Evolutionary conservation across 2,888 invertebrate species (phyloP).

Genomic region (Helobdella robusta): DNA sequence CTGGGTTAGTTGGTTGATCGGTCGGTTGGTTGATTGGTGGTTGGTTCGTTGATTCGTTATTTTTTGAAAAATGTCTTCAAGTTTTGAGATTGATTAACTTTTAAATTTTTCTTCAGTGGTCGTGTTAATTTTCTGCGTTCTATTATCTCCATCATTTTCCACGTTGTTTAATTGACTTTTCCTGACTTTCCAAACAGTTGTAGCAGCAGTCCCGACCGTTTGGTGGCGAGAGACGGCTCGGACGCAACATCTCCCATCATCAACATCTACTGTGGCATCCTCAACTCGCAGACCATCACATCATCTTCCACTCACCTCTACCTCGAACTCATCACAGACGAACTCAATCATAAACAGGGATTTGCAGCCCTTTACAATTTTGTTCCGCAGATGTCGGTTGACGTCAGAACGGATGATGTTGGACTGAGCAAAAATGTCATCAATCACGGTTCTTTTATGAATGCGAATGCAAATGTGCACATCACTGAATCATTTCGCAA

Average conservation of each 20-base stretch:
- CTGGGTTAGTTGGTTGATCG: too few relatives aligned
- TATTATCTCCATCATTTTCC: neutral
- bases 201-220: constrained; percentile 30
- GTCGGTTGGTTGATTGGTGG: too few relatives aligned
- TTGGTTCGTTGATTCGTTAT: too few relatives aligned
- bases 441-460: too few relatives aligned
- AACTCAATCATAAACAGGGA: constrained; percentile 33
- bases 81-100: too few relatives aligned
- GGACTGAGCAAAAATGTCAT: too few relatives aligned
- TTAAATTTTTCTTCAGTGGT: too few relatives aligned
- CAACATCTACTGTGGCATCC: constrained; percentile 33
- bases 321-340: constrained; percentile 31
- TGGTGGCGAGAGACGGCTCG: constrained; percentile 32
- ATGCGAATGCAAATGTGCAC: too few relatives aligned
- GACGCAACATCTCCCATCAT: constrained; percentile 27
- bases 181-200: constrained; percentile 27
- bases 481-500: too few relatives aligned
- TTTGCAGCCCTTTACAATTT: constrained; percentile 35
- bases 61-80: too few relatives aligned
- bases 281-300: constrained; percentile 30
- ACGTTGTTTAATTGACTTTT: neutral
- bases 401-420: too few relatives aligned
- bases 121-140: neutral
- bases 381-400: too few relatives aligned
- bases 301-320: constrained; percentile 31